Evolutionary conservation across 2,888 invertebrate genomes (phyloP).

Genomic region (Cephus nigrinus): DNA sequence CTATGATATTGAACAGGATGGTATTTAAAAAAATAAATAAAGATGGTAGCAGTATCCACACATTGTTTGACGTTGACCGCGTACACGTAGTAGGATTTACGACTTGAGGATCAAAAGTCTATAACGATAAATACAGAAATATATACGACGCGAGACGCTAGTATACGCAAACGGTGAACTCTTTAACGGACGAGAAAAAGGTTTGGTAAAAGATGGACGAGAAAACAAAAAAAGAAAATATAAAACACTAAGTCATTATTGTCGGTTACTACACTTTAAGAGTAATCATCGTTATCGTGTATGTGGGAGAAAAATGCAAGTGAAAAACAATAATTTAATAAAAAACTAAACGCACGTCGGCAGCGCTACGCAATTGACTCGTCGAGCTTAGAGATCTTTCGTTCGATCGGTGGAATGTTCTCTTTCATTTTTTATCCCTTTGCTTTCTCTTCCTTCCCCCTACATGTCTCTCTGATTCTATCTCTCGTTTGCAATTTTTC

Average conservation of each 20-base stretch:
- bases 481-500: constrained; percentile 24
- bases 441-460: constrained; percentile 4
- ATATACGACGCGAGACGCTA: not conserved
- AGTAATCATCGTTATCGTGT: constrained; percentile 13
- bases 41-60: too few species aligned
- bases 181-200: constrained; percentile 7
- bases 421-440: constrained; percentile 19
- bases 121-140: too few species aligned
- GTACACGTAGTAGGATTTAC: too few species aligned
- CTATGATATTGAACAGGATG: too few species aligned
- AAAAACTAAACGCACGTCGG: constrained; percentile 38
- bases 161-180: not conserved
- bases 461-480: constrained; percentile 3
- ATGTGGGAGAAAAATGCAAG: constrained; percentile 18
- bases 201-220: constrained; percentile 3
- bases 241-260: constrained; percentile 12
- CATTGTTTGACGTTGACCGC: too few species aligned
- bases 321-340: constrained; percentile 38
- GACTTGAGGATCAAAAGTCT: too few species aligned
- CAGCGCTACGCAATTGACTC: constrained; percentile 30
- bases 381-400: constrained; percentile 24
- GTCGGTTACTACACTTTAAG: constrained; percentile 10
- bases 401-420: constrained; percentile 50
- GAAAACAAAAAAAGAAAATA: constrained; percentile 12
- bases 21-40: too few species aligned